These are phyloP conservation scores for Pteronura brasiliensis DNA, from an alignment of 2,113 vertebrate species.

Conservation along the genomic window DNA sequence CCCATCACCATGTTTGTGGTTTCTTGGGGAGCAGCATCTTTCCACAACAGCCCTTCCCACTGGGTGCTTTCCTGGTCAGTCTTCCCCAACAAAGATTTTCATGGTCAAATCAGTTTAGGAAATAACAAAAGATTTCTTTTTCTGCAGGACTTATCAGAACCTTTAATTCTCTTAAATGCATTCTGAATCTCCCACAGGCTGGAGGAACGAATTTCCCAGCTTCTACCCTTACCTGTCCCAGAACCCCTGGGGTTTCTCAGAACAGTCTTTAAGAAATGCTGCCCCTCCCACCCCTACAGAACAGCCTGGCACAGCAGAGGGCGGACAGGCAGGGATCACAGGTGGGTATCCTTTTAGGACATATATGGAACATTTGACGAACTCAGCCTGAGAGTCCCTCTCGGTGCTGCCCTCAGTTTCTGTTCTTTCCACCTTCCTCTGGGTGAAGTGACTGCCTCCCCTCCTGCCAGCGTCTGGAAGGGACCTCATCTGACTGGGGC, in stretches of 20 bases:
- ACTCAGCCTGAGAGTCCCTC: not conserved
- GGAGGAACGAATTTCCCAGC: not conserved
- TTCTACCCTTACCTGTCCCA: not conserved
- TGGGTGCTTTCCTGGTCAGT: not conserved
- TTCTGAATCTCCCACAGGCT: not conserved
- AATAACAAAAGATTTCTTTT: constrained; percentile 26
- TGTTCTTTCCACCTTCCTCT: not conserved
- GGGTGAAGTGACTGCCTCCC: not conserved
- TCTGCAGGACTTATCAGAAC: not conserved
- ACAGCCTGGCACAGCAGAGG: not conserved
- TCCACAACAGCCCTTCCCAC: not conserved
- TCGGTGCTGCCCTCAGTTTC: not conserved
- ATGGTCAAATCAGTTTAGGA: not conserved
- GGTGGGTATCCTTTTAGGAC: not conserved
- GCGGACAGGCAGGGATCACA: not conserved
- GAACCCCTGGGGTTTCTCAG: not conserved
- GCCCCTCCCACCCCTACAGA: not conserved
- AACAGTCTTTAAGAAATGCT: constrained; percentile 11
- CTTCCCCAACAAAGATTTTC: not conserved
- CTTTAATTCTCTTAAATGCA: not conserved
- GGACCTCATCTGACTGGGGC: not conserved
- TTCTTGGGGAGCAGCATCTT: not conserved
- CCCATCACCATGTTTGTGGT: not conserved
- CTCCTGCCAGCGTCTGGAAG: not conserved
- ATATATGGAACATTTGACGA: not conserved